These are phyloP conservation scores for Malurus leucopterus DNA, from an alignment of 2,797 vertebrate species.

Conservation along the genomic window DNA sequence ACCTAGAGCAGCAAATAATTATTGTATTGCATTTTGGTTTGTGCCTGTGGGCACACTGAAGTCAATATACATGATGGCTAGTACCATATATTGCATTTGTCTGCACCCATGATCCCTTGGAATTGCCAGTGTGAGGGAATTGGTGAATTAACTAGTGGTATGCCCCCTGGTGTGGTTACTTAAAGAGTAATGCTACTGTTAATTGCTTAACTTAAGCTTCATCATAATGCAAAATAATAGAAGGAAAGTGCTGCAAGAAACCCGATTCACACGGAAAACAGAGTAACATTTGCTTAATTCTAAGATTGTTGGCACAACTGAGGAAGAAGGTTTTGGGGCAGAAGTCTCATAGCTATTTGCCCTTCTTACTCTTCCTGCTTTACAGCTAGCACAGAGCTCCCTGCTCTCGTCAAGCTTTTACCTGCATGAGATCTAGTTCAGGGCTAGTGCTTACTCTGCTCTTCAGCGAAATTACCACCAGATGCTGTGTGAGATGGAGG, in stretches of 20 bases:
- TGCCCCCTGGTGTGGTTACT: conserved; percentile 61
- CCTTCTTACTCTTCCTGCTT: not conserved
- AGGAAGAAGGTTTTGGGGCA: not conserved
- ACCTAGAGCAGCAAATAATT: conserved; percentile 72
- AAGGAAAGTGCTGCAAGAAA: conserved; percentile 20
- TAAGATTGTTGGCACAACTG: not conserved
- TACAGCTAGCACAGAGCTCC: not conserved
- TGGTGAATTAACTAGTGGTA: conserved; percentile 64
- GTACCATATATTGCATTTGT: conserved; percentile 28
- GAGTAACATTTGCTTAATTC: not conserved
- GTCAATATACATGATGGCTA: conserved; percentile 42
- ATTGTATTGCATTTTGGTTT: conserved; percentile 54
- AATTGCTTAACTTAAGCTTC: conserved; percentile 66
- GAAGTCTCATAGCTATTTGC: not conserved
- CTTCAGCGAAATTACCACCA: conserved; percentile 44
- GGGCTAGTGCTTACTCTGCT: conserved; percentile 63
- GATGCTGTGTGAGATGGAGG: conserved; percentile 71
- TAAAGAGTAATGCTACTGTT: conserved; percentile 60
- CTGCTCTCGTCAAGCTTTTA: not conserved
- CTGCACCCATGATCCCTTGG: conserved; percentile 62
- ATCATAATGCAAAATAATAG: conserved; percentile 51
- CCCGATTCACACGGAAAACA: not conserved
- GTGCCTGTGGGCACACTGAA: conserved; percentile 69
- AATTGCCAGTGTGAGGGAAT: conserved; percentile 36
- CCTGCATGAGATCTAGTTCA: conserved; percentile 65